Conservation (phyloP, 2,797 vertebrate species). For the Melanotaenia maccullochi region DNA sequence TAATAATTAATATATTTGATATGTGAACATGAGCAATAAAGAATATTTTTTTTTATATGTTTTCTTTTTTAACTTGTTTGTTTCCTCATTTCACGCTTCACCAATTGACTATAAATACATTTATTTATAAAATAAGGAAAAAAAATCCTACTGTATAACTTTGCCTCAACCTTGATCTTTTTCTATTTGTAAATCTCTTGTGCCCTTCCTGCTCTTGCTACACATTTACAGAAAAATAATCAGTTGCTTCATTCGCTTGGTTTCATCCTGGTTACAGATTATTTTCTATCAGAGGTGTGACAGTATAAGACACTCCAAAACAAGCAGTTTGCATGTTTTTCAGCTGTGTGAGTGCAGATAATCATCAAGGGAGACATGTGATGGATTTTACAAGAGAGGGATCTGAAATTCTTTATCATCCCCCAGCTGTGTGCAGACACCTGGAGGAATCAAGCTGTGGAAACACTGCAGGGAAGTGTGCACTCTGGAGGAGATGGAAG, state of each 20-base stretch:
- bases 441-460: constrained; percentile 56
- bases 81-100: constrained; percentile 69
- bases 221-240: constrained; percentile 34
- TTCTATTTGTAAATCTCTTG: constrained; percentile 26
- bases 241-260: constrained; percentile 14
- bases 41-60: constrained; percentile 41
- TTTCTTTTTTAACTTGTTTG: constrained; percentile 37
- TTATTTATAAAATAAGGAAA: constrained; percentile 43
- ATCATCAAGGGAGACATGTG: constrained; percentile 48
- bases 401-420: constrained; percentile 55
- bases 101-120: constrained; percentile 37
- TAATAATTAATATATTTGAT: constrained; percentile 12
- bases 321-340: constrained; percentile 55
- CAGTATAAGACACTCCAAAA: constrained; percentile 48
- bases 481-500: constrained; percentile 13
- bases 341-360: constrained; percentile 37
- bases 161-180: constrained; percentile 2
- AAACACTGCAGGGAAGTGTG: constrained; percentile 21
- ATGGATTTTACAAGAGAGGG: constrained; percentile 55
- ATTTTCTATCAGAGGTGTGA: constrained; percentile 28
- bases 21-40: not conserved
- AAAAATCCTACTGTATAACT: constrained; percentile 6
- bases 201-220: not conserved
- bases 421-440: constrained; percentile 66
- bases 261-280: constrained; percentile 29